Base-by-base conservation (phyloP, 1,140 invertebrate genomes). In the Argopecten irradians region DNA sequence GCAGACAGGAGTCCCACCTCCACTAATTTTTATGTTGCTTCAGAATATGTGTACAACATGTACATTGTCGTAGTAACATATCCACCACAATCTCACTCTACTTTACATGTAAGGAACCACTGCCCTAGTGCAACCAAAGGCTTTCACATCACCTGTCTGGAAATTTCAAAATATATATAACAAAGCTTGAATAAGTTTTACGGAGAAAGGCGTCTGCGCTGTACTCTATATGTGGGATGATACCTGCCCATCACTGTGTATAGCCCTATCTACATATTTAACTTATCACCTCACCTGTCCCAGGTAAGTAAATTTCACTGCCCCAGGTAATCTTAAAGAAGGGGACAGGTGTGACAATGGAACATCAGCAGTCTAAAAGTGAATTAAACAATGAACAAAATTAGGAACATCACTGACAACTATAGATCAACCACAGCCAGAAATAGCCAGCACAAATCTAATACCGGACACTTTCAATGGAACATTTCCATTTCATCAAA, bases 111-210 rank as follows among this genome's bases (percentile, higher is more conserved):
- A n/a, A n/a, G 36, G 36, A 71, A 5, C 55, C 55, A 55, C 2
- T 55, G 22, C 3, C 16, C 22, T 7, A 71, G 13, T 71, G 55
- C n/a, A 71, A n/a, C 5, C 28, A n/a, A 71, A n/a, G 22, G n/a
- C n/a, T 5, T 71, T 28, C 13, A 71, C 28, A 71, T 28, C 55
- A 71, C 55, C 55, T 71, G 55, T 71, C n/a, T 71, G 28, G 55
- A 71, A 71, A n/a, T 28, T 71, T 71, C n/a, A 71, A 71, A 46
- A 46, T 46, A 46, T n/a, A 71, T 71, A 71, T 71, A 71, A 28
- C 55, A 71, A 71, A 71, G n/a, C 22, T 16, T 16, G 5, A 28
- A 71, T 46, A 22, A n/a, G 16, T 16, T n/a, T 28, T 28, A 71
- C 28, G n/a, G 55, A 71, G 55, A 16, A 71, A 71, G 13, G 13